Percentiles rank a stretch among this genome's conserved stretches.
Evolutionary conservation across 2,113 vertebrate species (phyloP).

Genomic region (Tupaia chinensis): DNA sequence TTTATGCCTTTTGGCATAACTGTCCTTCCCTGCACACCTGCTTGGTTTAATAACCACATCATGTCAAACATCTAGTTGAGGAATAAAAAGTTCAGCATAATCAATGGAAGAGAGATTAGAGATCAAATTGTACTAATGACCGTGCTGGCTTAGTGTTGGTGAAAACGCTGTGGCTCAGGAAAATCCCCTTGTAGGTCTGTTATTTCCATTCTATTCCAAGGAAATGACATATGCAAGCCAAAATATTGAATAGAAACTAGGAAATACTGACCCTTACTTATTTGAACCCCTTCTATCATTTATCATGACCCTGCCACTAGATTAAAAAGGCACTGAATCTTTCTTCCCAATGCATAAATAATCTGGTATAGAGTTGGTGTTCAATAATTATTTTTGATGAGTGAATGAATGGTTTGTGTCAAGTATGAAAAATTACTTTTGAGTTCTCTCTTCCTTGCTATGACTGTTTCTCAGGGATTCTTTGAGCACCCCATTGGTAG

Average conservation of each 20-base stretch:
- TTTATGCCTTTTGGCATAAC: not conserved
- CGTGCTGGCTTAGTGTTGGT: not conserved
- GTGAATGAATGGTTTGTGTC: not conserved
- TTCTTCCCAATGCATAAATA: not conserved
- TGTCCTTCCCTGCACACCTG: not conserved
- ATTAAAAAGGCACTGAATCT: not conserved
- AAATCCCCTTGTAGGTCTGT: conserved; percentile 16
- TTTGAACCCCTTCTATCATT: not conserved
- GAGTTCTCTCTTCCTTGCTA: not conserved
- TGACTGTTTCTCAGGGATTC: not conserved
- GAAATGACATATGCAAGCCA: not conserved
- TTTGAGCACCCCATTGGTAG: not conserved
- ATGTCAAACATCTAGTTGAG: not conserved
- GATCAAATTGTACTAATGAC: not conserved
- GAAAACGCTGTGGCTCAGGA: not conserved
- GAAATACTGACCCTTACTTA: conserved; percentile 7
- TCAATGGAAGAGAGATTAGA: not conserved
- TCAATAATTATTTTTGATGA: not conserved
- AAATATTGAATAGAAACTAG: conserved; percentile 41
- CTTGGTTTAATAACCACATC: not conserved
- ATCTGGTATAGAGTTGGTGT: not conserved
- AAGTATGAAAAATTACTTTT: not conserved
- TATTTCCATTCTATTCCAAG: not conserved
- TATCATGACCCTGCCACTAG: not conserved
- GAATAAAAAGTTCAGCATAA: not conserved